Evolutionary conservation across 2,888 invertebrate species (phyloP), one percentile per base, ranked within the genome.

Genomic region (Chrysina gloriosa): DNA sequence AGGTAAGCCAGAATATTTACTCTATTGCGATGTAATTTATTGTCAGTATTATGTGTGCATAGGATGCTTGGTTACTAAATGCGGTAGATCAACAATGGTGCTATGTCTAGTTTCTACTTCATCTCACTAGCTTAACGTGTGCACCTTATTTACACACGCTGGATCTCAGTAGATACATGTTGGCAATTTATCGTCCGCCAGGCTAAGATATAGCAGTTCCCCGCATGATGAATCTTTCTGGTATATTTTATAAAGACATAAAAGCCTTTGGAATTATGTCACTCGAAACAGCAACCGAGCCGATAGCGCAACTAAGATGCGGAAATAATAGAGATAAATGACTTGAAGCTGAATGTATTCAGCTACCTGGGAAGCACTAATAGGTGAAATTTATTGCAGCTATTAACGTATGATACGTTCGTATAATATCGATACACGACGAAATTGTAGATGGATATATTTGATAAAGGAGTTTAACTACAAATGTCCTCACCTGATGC

Each of bases 161-260:
- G 14, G 31, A 14, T 52, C 19, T 58, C 11, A 39, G 36, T 23
- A 58, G 21, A 25, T 23, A 25, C 39, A 58, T 58, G 58, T 25
- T 58, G 14, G 14, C 39, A 58, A 42, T 58, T 58, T 58, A 39
- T 58, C 36, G 11, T 25, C 25, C 25, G 39, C 19, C 23, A 23
- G 14, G 11, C 11, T 25, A 39, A 39, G 34, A 58, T 39, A 39
- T 58, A 11, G 47, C 27, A 67, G 61, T 68, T 71, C 69, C 68
- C 67, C 48, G 72, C 73, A 74, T 76, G 77, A 77, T 78, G 77
- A 77, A 78, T 78, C 77, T 76, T 71, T 68, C 71, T 74, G 77
- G 76, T 75, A 76, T 78, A 76, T 77, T 76, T 77, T 78, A 77
- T 74, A 77, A 71, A 74, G 74, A 75, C 73, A 75, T 77, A 77